These are phyloP conservation scores for Protonemura montana DNA, from an alignment of 2,888 invertebrate genomes.

Conservation along the genomic window DNA sequence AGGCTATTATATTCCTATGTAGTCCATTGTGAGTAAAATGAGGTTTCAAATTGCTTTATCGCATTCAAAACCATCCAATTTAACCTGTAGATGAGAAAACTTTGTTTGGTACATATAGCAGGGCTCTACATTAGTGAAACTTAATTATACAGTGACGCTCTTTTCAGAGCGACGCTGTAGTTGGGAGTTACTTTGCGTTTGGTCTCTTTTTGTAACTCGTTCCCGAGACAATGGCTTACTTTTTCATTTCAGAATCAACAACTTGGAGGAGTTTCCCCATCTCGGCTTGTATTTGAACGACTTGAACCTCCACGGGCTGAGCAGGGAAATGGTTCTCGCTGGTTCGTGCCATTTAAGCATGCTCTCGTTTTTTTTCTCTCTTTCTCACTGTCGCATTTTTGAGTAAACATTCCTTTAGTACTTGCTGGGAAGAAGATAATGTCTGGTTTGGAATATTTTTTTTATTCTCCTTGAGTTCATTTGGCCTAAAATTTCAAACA, in stretches of 20 bases:
- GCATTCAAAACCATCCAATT: background rate
- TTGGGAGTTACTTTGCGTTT: background rate
- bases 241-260: slow-evolving; percentile 71
- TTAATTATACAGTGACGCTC: background rate
- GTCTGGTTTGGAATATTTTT: background rate
- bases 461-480: background rate
- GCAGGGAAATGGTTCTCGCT: slow-evolving; percentile 80
- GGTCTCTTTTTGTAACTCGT: background rate
- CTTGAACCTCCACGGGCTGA: slow-evolving; percentile 84
- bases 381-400: slow-evolving; percentile 14
- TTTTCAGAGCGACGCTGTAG: background rate
- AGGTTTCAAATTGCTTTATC: background rate
- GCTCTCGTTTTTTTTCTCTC: slow-evolving; percentile 42
- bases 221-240: background rate
- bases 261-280: slow-evolving; percentile 81
- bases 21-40: slow-evolving; percentile 81
- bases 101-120: background rate
- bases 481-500: background rate
- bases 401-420: background rate
- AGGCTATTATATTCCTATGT: slow-evolving; percentile 84
- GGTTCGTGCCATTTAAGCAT: slow-evolving; percentile 76
- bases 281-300: slow-evolving; percentile 83
- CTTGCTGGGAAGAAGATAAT: background rate
- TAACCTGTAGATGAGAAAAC: slow-evolving; percentile 7
- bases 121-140: slow-evolving; percentile 35